phyloP scores from a whole-genome alignment of 2,888 invertebrate species.

The Esperia sulphurella region DNA sequence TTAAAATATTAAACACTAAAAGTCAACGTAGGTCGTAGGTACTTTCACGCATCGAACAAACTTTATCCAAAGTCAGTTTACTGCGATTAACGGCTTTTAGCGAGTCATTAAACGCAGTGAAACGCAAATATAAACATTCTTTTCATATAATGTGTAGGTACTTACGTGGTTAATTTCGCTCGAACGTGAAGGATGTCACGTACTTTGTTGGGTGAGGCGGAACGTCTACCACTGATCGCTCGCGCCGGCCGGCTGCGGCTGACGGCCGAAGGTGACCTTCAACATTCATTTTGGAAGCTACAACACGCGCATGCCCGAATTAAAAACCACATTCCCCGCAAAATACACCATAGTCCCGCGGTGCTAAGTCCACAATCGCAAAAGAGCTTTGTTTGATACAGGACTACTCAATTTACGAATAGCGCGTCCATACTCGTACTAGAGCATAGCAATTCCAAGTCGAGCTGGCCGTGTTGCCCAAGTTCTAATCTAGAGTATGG shows the following conservation, averaged over 20 bases:
- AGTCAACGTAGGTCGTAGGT: too few species aligned
- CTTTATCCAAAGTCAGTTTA: too few species aligned
- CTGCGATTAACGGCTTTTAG: too few species aligned
- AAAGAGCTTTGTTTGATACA: constrained; percentile 23
- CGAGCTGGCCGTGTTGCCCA: too few species aligned
- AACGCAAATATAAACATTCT: too few species aligned
- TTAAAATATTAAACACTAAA: too few species aligned
- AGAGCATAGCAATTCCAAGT: too few species aligned
- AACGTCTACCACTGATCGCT: constrained; percentile 16
- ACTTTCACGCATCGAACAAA: too few species aligned
- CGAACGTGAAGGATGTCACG: constrained; percentile 42
- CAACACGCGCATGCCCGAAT: constrained; percentile 64
- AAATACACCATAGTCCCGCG: constrained; percentile 32
- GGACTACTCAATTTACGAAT: constrained; percentile 29
- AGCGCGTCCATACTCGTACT: not conserved
- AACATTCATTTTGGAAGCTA: constrained; percentile 49
- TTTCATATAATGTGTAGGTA: not conserved
- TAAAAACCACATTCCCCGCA: constrained; percentile 20
- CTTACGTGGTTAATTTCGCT: constrained; percentile 10
- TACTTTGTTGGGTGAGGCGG: constrained; percentile 23
- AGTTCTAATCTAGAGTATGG: not conserved
- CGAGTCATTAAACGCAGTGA: too few species aligned
- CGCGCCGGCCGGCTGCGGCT: constrained; percentile 7
- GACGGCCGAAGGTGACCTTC: constrained; percentile 64
- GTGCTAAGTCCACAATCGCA: constrained; percentile 24